A percentile compares a stretch with the other conserved stretches of the same genome.
Conservation (phyloP, 2,888 invertebrate species). For the Erebia aethiops region DNA sequence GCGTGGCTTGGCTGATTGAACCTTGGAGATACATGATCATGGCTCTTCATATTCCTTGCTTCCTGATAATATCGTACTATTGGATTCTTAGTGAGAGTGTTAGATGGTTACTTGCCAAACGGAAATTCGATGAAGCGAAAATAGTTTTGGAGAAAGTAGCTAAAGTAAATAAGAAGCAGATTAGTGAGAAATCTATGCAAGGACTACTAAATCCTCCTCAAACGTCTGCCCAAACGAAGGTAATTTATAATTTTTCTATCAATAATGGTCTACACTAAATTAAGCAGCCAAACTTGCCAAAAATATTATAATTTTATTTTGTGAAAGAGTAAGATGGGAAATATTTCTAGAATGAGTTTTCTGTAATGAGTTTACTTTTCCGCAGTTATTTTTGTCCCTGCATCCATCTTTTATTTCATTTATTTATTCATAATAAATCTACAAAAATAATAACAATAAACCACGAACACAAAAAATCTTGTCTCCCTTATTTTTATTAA, state of each 20-base stretch:
- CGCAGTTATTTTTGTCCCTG: no score
- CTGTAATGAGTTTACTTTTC: no score
- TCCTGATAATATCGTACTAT: slow-evolving; percentile 85
- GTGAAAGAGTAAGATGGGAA: no score
- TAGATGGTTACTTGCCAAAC: slow-evolving; percentile 89
- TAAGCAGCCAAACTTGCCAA: not conserved
- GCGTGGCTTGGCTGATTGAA: slow-evolving; percentile 85
- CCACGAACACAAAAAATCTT: no score
- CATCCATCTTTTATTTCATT: no score
- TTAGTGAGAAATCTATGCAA: slow-evolving; percentile 79
- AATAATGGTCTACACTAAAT: not conserved
- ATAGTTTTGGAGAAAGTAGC: slow-evolving; percentile 85
- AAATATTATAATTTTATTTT: no score
- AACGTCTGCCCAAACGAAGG: slow-evolving; percentile 13
- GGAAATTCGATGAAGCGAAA: slow-evolving; percentile 84
- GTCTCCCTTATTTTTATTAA: no score
- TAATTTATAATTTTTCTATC: not conserved
- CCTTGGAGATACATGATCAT: slow-evolving; percentile 88
- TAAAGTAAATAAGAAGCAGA: slow-evolving; percentile 80
- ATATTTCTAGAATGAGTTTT: no score
- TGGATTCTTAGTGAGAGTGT: slow-evolving; percentile 87
- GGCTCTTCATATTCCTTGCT: slow-evolving; percentile 86
- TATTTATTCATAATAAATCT: no score
- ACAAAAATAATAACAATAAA: no score
- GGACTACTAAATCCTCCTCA: slow-evolving; percentile 68